These are phyloP conservation scores for Halesus radiatus DNA, from an alignment of 1,140 invertebrate species.

Conservation along the genomic window DNA sequence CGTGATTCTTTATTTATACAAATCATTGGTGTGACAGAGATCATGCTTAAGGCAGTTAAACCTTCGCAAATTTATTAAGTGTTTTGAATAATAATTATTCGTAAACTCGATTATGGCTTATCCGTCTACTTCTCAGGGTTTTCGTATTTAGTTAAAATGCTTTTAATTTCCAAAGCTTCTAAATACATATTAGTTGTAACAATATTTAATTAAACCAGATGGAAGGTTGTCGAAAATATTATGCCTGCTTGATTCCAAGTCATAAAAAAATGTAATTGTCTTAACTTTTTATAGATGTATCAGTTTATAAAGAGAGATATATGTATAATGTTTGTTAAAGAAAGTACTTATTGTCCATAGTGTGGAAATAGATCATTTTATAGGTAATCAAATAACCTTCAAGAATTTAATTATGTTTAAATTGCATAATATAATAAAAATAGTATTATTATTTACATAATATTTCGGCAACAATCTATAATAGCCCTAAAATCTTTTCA, in stretches of 20 bases:
- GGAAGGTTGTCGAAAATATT: background rate
- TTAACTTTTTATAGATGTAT: too few species aligned
- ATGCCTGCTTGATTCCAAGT: too few species aligned
- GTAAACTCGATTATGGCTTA: background rate
- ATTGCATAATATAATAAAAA: background rate
- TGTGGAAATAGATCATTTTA: constrained; percentile 23
- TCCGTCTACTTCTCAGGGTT: too few species aligned
- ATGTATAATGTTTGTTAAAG: too few species aligned
- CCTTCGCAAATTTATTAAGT: background rate
- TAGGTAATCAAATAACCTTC: background rate
- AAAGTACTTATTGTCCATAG: constrained; percentile 2
- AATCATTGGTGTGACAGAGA: constrained; percentile 52
- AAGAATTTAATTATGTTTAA: background rate
- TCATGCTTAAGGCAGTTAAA: constrained; percentile 32
- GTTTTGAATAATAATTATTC: background rate
- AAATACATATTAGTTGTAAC: background rate
- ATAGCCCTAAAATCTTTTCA: background rate
- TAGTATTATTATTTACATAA: background rate
- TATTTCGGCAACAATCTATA: background rate
- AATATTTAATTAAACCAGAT: background rate
- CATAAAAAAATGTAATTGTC: too few species aligned
- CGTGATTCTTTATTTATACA: constrained; percentile 8
- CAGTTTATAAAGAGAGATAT: too few species aligned
- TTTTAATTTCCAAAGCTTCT: background rate
- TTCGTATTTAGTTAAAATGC: background rate